phyloP scores from a whole-genome alignment of 1,140 invertebrate species.

The Conus betulinus region DNA sequence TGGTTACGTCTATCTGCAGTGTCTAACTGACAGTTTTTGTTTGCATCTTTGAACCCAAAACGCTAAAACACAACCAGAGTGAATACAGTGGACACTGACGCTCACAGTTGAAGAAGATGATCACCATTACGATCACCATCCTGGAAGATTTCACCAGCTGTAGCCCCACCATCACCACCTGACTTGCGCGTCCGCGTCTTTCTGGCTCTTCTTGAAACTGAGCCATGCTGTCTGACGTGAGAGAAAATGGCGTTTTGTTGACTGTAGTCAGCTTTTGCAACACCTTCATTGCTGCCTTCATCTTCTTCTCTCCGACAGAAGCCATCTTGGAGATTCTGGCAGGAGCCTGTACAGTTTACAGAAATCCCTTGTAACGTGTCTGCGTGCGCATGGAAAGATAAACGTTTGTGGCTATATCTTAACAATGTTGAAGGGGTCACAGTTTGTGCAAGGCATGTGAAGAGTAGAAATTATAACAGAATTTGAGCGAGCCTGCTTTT shows the following conservation, averaged over 20 bases:
- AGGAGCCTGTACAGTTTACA: not conserved
- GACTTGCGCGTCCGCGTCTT: not conserved
- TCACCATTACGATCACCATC: slow-evolving; percentile 38
- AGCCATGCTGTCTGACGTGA: not conserved
- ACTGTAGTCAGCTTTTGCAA: not conserved
- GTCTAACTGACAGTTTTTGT: too few relatives aligned
- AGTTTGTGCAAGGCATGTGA: too few relatives aligned
- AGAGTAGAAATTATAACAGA: too few relatives aligned
- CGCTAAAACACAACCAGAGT: not conserved
- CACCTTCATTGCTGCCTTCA: not conserved
- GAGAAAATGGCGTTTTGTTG: slow-evolving; percentile 6
- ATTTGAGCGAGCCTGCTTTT: too few relatives aligned
- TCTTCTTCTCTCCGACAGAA: not conserved
- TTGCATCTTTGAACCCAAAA: too few relatives aligned
- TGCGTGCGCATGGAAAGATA: too few relatives aligned
- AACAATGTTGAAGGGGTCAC: too few relatives aligned
- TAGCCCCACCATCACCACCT: slow-evolving; percentile 60
- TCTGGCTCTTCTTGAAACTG: not conserved
- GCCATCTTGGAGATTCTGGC: slow-evolving; percentile 23
- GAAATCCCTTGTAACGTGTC: not conserved
- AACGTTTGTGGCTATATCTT: too few relatives aligned
- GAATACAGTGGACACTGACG: not conserved
- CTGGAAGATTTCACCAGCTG: slow-evolving; percentile 38
- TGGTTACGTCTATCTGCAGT: too few relatives aligned
- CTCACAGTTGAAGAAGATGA: slow-evolving; percentile 58